Percentiles rank a stretch among this genome's conserved stretches.
Evolutionary conservation across 2,113 vertebrate species (phyloP).

Genomic region (Rhodinocichla rosea): DNA sequence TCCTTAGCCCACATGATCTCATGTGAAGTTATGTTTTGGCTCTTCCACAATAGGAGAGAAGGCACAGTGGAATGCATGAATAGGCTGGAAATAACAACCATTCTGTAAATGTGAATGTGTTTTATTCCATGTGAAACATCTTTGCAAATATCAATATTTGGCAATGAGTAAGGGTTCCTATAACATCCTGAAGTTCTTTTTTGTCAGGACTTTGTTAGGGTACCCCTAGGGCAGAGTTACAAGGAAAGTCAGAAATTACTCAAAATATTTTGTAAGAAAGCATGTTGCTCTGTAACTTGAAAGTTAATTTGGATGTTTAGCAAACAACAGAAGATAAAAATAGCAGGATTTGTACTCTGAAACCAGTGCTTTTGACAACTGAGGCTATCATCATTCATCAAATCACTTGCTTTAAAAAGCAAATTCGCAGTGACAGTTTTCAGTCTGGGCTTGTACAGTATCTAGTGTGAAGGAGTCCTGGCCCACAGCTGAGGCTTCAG

Average conservation of each 20-base stretch:
- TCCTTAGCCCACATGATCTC: neutral
- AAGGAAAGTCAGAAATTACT: neutral
- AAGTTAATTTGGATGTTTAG: neutral
- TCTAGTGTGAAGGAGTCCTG: conserved; percentile 45
- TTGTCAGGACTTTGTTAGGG: neutral
- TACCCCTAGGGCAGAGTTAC: neutral
- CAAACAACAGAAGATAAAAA: neutral
- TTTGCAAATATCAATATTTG: neutral
- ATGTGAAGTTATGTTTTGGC: fast-evolving
- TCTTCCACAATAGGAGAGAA: neutral
- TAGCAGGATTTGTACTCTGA: neutral
- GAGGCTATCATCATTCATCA: conserved; percentile 37
- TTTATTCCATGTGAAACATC: neutral
- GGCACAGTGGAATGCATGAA: neutral
- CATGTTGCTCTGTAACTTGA: neutral
- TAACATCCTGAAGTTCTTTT: neutral
- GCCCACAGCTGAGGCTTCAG: conserved; percentile 46
- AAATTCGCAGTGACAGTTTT: conserved; percentile 13
- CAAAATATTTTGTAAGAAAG: neutral
- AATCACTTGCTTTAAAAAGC: conserved; percentile 2
- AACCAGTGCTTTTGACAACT: neutral
- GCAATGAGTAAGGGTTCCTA: neutral
- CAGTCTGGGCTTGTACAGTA: conserved; percentile 10
- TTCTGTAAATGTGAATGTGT: neutral
- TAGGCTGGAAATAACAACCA: neutral